These are phyloP conservation scores for Caenorhabditis sp. DNA, from an alignment of 2,888 invertebrate species.

Conservation along the genomic window DNA sequence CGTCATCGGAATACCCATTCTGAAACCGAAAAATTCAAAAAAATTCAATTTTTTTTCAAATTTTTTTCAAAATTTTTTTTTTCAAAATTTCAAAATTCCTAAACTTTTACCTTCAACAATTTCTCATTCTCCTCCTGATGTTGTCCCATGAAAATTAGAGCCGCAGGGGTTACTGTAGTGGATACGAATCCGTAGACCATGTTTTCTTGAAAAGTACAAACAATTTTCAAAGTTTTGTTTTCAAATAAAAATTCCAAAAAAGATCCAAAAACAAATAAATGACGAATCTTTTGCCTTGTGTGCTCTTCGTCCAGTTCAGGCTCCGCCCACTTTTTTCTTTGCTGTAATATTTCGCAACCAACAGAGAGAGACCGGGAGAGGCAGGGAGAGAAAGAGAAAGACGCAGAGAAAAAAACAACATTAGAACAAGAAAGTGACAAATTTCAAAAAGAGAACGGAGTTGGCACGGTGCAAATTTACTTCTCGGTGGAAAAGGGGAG, in stretches of 20 bases:
- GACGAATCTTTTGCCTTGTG: too few species aligned
- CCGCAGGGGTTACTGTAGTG: slow-evolving; percentile 90
- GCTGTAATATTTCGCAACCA: too few species aligned
- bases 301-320: too few species aligned
- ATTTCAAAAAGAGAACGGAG: too few species aligned
- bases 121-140: slow-evolving; percentile 99
- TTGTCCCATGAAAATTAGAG: slow-evolving; percentile 94
- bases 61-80: neutral
- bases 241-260: neutral
- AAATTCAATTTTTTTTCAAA: neutral
- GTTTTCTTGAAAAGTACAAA: too few species aligned
- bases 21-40: neutral
- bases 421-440: too few species aligned
- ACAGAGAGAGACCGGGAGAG: too few species aligned
- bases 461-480: too few species aligned
- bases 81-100: neutral
- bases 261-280: neutral
- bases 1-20: slow-evolving; percentile 96
- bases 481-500: too few species aligned
- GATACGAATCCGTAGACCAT: slow-evolving; percentile 76
- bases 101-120: slow-evolving; percentile 87
- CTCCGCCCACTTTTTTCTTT: too few species aligned
- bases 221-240: neutral
- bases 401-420: too few species aligned
- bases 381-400: too few species aligned